Conservation (phyloP, 2,797 vertebrate species). For the Gallirallus australis region DNA sequence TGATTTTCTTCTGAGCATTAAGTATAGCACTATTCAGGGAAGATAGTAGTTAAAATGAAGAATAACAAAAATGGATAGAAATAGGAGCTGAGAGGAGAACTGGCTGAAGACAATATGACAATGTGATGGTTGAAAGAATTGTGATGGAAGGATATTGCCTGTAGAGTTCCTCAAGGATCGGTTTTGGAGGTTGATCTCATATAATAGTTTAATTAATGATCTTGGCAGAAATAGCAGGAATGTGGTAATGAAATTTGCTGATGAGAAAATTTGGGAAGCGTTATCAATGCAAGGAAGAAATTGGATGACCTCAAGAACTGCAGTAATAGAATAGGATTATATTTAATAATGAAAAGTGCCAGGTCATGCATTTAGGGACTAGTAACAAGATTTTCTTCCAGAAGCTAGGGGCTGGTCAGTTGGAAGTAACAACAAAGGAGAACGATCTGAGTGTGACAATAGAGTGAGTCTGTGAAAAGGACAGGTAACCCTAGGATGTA, state of each 20-base stretch:
- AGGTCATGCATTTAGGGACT: not conserved
- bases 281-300: constrained; percentile 26
- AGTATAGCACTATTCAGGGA: not conserved
- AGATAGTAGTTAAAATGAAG: not conserved
- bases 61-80: not conserved
- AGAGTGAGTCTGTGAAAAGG: not conserved
- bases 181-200: not conserved
- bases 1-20: not conserved
- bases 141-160: not conserved
- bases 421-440: not conserved
- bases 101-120: not conserved
- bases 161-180: not conserved
- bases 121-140: not conserved
- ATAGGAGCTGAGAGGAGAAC: not conserved
- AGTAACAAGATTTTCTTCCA: constrained; percentile 4
- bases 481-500: not conserved
- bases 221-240: constrained; percentile 33
- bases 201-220: constrained; percentile 10
- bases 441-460: not conserved
- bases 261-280: constrained; percentile 19
- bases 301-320: constrained; percentile 23
- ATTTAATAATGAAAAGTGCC: constrained; percentile 30
- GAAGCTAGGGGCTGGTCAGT: not conserved
- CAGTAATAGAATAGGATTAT: not conserved
- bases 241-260: constrained; percentile 23